These are phyloP conservation scores for Oncorhynchus keta DNA, from an alignment of 2,113 vertebrate species.

Conservation along the genomic window DNA sequence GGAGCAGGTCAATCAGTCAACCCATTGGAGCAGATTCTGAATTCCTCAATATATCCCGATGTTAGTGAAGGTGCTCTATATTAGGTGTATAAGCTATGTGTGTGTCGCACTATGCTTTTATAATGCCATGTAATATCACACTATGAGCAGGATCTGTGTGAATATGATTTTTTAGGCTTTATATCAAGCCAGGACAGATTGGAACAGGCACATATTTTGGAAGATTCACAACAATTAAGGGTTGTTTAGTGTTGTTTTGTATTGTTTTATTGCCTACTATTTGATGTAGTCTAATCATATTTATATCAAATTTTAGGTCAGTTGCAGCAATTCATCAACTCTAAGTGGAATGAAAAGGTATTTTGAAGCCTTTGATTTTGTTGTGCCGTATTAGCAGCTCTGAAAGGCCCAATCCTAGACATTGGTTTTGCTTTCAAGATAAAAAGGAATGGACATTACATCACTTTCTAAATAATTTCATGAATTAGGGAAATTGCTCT, in stretches of 20 bases:
- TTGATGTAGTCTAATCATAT: constrained; percentile 68
- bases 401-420: constrained; percentile 63
- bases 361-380: constrained; percentile 72
- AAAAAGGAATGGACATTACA: constrained; percentile 71
- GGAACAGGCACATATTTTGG: constrained; percentile 32
- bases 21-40: not conserved
- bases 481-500: constrained; percentile 71
- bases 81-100: not conserved
- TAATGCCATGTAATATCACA: not conserved
- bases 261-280: constrained; percentile 28
- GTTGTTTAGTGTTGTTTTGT: constrained; percentile 68
- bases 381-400: constrained; percentile 70
- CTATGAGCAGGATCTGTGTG: too few species aligned
- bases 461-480: constrained; percentile 72
- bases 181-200: constrained; percentile 58
- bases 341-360: constrained; percentile 59
- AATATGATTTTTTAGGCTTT: not conserved
- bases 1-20: too few species aligned
- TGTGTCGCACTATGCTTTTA: not conserved
- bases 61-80: not conserved
- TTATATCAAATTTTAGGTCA: constrained; percentile 57
- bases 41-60: constrained; percentile 4
- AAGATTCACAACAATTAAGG: constrained; percentile 61
- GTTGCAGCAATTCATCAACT: constrained; percentile 62
- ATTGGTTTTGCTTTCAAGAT: constrained; percentile 71